These are phyloP conservation scores for Luffia ferchaultella DNA, from an alignment of 2,888 invertebrate species.

Conservation along the genomic window DNA sequence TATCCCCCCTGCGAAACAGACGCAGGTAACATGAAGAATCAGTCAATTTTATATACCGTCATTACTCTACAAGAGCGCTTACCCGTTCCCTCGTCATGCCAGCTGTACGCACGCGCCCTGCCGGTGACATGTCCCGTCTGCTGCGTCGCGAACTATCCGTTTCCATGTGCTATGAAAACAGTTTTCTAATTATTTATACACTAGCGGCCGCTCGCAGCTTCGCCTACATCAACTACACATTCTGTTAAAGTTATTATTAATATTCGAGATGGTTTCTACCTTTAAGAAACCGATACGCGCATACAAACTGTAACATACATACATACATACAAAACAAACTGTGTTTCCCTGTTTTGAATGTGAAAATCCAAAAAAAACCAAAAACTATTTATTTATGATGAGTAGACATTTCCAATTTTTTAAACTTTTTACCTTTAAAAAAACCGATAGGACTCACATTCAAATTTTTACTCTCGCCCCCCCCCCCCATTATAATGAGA, in stretches of 20 bases:
- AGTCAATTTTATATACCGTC: slow-evolving; percentile 12
- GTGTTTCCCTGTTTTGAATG: too few relatives aligned
- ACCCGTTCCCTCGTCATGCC: slow-evolving; percentile 71
- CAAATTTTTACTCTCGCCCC: too few relatives aligned
- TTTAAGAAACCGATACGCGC: too few relatives aligned
- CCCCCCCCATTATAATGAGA: too few relatives aligned
- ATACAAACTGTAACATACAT: too few relatives aligned
- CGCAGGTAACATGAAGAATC: slow-evolving; percentile 46
- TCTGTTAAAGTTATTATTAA: background rate
- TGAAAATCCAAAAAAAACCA: too few relatives aligned
- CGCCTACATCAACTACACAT: slow-evolving; percentile 1
- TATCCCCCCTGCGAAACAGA: slow-evolving; percentile 59
- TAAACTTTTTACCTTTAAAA: too few relatives aligned
- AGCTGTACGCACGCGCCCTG: slow-evolving; percentile 74
- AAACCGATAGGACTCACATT: too few relatives aligned
- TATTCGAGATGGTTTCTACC: slow-evolving; percentile 7
- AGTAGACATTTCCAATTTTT: too few relatives aligned
- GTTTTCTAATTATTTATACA: slow-evolving; percentile 12
- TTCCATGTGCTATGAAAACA: slow-evolving; percentile 48
- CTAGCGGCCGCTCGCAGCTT: too few relatives aligned
- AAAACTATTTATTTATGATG: too few relatives aligned
- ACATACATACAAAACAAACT: too few relatives aligned
- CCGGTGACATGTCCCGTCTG: slow-evolving; percentile 85
- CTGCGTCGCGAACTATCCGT: slow-evolving; percentile 75
- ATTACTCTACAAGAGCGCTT: slow-evolving; percentile 11